A percentile compares a stretch with the other conserved stretches of the same genome.
Evolutionary conservation across 2,113 vertebrate species (phyloP).

Genomic region (Tachysurus vachellii): DNA sequence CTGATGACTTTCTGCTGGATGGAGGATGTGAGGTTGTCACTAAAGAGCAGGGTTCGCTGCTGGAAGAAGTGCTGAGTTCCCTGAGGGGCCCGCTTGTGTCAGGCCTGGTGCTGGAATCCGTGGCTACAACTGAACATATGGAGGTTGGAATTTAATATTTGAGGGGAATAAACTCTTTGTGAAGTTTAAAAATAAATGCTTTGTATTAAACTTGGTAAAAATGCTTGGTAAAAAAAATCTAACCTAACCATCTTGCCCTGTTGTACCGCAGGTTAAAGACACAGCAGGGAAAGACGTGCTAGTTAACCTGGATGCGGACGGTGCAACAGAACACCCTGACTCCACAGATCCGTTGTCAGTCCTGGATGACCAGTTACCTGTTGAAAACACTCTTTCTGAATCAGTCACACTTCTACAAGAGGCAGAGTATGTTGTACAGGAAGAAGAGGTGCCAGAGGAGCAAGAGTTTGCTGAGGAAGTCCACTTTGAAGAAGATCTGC

Average conservation of each 20-base stretch:
- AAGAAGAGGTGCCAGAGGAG: conserved; percentile 41
- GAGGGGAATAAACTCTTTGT: background rate
- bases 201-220: background rate
- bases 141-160: conserved; percentile 32
- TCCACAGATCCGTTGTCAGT: background rate
- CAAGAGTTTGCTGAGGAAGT: conserved; percentile 1
- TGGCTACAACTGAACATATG: conserved; percentile 41
- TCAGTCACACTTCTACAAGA: conserved; percentile 35
- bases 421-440: conserved; percentile 45
- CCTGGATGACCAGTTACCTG: background rate
- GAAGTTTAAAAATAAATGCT: background rate
- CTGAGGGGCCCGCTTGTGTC: conserved; percentile 65
- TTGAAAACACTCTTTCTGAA: conserved; percentile 21
- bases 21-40: conserved; percentile 41
- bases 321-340: background rate
- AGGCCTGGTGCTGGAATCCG: conserved; percentile 51
- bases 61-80: conserved; percentile 74
- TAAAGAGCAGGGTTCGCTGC: conserved; percentile 66
- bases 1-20: conserved; percentile 57
- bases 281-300: background rate
- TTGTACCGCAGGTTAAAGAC: conserved; percentile 11
- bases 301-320: background rate
- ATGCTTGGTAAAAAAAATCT: no score
- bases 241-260: no score
- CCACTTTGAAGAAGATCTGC: background rate